Evolutionary conservation across 1,140 invertebrate genomes (phyloP).

Genomic region (Paraescarpia echinospica): DNA sequence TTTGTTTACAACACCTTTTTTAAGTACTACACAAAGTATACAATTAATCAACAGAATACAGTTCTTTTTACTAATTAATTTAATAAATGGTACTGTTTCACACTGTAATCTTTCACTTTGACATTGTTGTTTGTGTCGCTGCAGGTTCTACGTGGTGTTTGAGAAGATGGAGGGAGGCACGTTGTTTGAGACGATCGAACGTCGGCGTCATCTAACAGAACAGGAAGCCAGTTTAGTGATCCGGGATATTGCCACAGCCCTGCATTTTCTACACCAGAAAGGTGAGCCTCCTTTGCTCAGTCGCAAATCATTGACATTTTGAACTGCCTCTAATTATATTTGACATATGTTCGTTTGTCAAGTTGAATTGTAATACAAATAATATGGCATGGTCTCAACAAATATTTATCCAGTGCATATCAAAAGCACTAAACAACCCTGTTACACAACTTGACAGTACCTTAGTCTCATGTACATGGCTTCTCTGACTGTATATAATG

Average conservation of each 20-base stretch:
- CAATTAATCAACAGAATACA: too few relatives aligned
- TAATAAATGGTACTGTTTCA: not conserved
- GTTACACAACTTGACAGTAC: not conserved
- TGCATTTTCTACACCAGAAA: conserved; percentile 92
- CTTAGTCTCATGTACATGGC: not conserved
- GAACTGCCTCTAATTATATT: not conserved
- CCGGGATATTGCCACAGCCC: conserved; percentile 88
- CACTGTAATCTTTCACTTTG: not conserved
- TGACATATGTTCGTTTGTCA: not conserved
- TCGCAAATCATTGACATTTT: not conserved
- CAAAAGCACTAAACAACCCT: not conserved
- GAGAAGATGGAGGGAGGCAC: conserved; percentile 91
- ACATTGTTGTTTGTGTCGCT: conserved; percentile 23
- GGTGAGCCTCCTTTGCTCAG: conserved; percentile 33
- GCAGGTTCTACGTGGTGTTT: conserved; percentile 90
- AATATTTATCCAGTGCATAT: not conserved
- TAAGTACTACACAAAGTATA: not conserved
- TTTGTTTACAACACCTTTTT: too few relatives aligned
- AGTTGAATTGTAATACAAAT: conserved; percentile 3
- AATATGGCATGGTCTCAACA: not conserved
- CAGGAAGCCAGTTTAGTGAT: conserved; percentile 91
- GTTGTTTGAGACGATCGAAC: conserved; percentile 87
- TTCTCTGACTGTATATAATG: not conserved
- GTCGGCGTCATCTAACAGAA: conserved; percentile 90
- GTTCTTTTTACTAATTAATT: too few relatives aligned